Evolutionary conservation across 1,140 invertebrate genomes (phyloP).

Genomic region (Zaprionus vittiger): DNA sequence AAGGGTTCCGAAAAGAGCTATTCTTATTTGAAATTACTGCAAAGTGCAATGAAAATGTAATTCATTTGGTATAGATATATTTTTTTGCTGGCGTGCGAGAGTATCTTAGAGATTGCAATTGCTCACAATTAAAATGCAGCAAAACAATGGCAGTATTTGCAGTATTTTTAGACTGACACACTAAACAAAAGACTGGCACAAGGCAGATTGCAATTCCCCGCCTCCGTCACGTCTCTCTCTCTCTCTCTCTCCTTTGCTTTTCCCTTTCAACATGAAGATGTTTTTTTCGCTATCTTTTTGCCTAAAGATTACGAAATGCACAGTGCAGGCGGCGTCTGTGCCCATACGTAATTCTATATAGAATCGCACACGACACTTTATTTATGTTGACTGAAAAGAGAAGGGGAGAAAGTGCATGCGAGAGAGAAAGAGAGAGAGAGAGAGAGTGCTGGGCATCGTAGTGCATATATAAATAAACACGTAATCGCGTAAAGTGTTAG

Average conservation of each 20-base stretch:
- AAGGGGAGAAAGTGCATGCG: neutral
- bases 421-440: constrained; percentile 24
- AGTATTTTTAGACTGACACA: constrained; percentile 73
- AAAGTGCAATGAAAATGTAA: neutral
- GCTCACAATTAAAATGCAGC: constrained; percentile 64
- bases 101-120: constrained; percentile 52
- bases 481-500: constrained; percentile 54
- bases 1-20: neutral
- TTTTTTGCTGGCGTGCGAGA: neutral
- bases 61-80: constrained; percentile 28
- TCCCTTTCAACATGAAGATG: constrained; percentile 20
- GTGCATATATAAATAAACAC: constrained; percentile 49
- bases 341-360: constrained; percentile 69
- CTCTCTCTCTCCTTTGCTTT: neutral
- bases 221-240: neutral
- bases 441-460: neutral
- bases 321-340: constrained; percentile 4
- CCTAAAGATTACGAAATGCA: constrained; percentile 62
- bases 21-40: neutral
- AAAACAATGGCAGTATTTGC: constrained; percentile 58
- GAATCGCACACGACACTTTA: constrained; percentile 44
- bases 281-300: constrained; percentile 42
- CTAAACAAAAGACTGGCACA: constrained; percentile 58
- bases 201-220: constrained; percentile 27
- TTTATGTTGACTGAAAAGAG: constrained; percentile 11